These are phyloP conservation scores for Plebejus argus DNA, from an alignment of 2,888 invertebrate species.

Conservation along the genomic window DNA sequence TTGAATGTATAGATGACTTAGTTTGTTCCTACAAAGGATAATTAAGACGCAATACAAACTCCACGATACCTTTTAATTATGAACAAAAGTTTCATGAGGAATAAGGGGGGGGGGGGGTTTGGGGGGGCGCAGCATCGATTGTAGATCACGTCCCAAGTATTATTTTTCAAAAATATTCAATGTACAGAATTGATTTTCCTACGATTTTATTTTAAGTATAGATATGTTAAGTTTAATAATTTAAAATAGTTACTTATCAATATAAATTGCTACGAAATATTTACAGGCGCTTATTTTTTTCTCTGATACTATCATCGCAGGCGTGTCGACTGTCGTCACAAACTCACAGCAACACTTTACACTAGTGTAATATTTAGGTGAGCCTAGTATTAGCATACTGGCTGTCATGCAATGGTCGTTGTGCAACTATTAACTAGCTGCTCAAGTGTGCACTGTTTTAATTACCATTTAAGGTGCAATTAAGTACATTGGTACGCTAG, in stretches of 20 bases:
- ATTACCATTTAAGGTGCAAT: not conserved
- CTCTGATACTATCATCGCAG: not conserved
- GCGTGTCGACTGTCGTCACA: not conserved
- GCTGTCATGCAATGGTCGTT: constrained; percentile 1
- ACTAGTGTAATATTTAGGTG: not conserved
- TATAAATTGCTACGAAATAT: not conserved
- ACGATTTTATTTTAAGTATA: too few relatives aligned
- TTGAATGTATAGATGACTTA: too few relatives aligned
- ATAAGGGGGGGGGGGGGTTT: too few relatives aligned
- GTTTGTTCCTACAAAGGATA: too few relatives aligned
- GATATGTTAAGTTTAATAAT: too few relatives aligned
- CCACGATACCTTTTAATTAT: too few relatives aligned
- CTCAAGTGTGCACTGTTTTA: not conserved
- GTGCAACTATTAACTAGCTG: not conserved
- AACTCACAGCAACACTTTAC: not conserved
- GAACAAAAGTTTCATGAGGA: too few relatives aligned
- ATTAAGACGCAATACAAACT: too few relatives aligned
- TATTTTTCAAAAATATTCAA: too few relatives aligned
- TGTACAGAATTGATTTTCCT: too few relatives aligned
- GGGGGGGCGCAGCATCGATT: too few relatives aligned
- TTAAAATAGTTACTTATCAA: not conserved
- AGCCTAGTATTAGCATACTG: not conserved
- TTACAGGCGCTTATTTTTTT: not conserved
- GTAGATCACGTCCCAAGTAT: too few relatives aligned
- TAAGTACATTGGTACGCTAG: not conserved